Conservation (phyloP, 2,797 vertebrate genomes). For the Borostomias antarcticus region DNA sequence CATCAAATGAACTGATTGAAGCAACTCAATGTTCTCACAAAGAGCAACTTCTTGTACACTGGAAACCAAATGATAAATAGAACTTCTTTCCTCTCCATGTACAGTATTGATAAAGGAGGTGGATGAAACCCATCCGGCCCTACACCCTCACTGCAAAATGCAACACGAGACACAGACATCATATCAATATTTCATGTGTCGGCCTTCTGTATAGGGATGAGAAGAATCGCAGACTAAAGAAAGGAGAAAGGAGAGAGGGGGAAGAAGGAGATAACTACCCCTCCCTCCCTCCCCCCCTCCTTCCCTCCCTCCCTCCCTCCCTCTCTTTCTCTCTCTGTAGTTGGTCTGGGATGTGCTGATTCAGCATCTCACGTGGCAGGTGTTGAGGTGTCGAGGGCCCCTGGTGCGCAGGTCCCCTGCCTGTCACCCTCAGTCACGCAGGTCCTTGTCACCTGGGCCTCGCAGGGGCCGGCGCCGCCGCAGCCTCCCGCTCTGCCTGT, state of each 20-base stretch:
- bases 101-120: slow-evolving; percentile 54
- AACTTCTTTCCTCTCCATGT: slow-evolving; percentile 29
- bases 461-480: slow-evolving; percentile 40
- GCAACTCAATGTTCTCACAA: too few species aligned
- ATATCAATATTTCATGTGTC: slow-evolving; percentile 69
- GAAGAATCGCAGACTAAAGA: slow-evolving; percentile 15
- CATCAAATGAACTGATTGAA: too few species aligned
- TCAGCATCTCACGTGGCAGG: slow-evolving; percentile 67
- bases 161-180: slow-evolving; percentile 55
- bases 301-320: background rate
- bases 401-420: slow-evolving; percentile 68
- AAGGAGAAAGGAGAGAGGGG: slow-evolving; percentile 20
- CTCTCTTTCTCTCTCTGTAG: background rate
- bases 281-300: slow-evolving; percentile 37
- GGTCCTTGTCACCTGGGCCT: slow-evolving; percentile 64
- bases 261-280: slow-evolving; percentile 29
- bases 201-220: slow-evolving; percentile 52
- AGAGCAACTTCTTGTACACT: too few species aligned
- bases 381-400: slow-evolving; percentile 64
- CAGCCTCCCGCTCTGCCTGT: slow-evolving; percentile 55
- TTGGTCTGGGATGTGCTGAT: slow-evolving; percentile 71
- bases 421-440: slow-evolving; percentile 77
- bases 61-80: too few species aligned
- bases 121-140: slow-evolving; percentile 53
- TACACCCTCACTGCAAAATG: slow-evolving; percentile 65